Percentiles rank a stretch among this genome's conserved stretches.
These are phyloP conservation scores for Cryptotermes secundus DNA, from an alignment of 1,140 invertebrate species.

Conservation along the genomic window DNA sequence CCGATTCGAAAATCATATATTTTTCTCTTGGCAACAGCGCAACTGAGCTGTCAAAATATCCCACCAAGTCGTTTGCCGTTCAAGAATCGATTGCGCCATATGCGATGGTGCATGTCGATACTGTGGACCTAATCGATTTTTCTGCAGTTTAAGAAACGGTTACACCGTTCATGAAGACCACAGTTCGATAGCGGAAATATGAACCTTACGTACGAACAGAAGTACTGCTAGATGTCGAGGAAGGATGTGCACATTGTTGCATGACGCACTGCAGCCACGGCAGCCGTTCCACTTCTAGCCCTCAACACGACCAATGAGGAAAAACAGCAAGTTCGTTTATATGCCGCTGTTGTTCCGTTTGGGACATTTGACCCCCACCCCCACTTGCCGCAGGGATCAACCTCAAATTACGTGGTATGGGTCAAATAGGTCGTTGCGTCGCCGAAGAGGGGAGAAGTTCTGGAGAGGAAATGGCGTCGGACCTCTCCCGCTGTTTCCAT, in stretches of 20 bases:
- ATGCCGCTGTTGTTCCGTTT: background rate
- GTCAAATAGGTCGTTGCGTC: background rate
- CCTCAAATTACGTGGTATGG: conserved; percentile 31
- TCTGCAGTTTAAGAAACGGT: no score
- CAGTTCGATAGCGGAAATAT: no score
- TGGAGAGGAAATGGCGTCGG: background rate
- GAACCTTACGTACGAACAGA: no score
- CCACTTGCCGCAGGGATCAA: conserved; percentile 22
- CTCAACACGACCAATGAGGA: background rate
- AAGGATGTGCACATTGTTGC: background rate
- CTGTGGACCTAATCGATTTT: no score
- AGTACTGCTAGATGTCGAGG: no score
- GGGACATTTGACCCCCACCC: background rate
- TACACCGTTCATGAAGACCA: no score
- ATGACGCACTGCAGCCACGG: background rate
- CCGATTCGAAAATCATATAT: no score
- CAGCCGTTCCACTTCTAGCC: background rate
- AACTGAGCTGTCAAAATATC: no score
- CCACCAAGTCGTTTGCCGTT: no score
- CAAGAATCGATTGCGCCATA: no score
- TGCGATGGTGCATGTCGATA: no score
- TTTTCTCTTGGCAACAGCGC: no score
- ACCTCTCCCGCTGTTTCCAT: background rate
- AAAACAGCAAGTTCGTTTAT: background rate
- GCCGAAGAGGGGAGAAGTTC: background rate